Evolutionary conservation across 2,888 invertebrate species (phyloP).

Genomic region (Limenitis camilla): DNA sequence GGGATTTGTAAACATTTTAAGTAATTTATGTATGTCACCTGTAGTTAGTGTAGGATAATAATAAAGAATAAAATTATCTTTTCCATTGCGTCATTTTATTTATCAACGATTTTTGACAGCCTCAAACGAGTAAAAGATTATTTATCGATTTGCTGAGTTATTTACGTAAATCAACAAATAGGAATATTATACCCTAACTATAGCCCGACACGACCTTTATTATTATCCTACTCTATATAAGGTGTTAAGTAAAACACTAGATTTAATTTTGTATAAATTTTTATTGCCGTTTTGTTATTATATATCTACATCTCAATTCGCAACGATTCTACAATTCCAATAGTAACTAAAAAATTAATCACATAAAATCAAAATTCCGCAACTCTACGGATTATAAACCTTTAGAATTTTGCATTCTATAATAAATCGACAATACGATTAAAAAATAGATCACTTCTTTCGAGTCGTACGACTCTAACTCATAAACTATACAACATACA

Average conservation of each 20-base stretch:
- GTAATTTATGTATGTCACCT: no score
- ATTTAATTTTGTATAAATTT: slow-evolving; percentile 49
- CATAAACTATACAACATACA: slow-evolving; percentile 18
- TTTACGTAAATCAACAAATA: no score
- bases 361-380: slow-evolving; percentile 55
- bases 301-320: slow-evolving; percentile 57
- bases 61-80: no score
- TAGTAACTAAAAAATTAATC: slow-evolving; percentile 57
- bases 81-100: no score
- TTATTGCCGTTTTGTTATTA: slow-evolving; percentile 51
- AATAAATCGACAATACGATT: slow-evolving; percentile 18
- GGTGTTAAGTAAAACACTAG: slow-evolving; percentile 7
- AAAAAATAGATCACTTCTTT: slow-evolving; percentile 31
- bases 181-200: no score
- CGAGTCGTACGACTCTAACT: slow-evolving; percentile 18
- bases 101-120: no score
- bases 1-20: no score
- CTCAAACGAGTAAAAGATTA: no score
- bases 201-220: no score
- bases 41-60: no score
- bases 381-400: slow-evolving; percentile 34
- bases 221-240: background rate
- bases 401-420: slow-evolving; percentile 47
- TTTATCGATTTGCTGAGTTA: no score
- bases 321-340: slow-evolving; percentile 52